Base-by-base conservation (phyloP, 2,113 vertebrate species). In the Engystomops pustulosus region DNA sequence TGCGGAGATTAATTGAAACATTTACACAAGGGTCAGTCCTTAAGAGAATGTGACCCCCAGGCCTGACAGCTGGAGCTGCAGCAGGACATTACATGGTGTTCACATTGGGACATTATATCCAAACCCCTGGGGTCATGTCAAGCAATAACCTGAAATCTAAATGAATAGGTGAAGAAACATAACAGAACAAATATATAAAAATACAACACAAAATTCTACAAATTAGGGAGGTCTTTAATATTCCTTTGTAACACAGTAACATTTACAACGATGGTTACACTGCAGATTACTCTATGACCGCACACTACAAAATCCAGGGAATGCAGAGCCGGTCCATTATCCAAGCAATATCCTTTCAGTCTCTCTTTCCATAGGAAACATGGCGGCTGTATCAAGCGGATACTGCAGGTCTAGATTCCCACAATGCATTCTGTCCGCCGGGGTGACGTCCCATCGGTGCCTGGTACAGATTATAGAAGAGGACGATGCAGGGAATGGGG, bases 311-410 rank as follows among this genome's bases (percentile, higher is more conserved):
- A 74, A 30, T 27, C 17, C n/a, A 18, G 27, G 30, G 45, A 76
- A 51, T n/a, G 49, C 20, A 9, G 45, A 4, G 45, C 8, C 14
- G 4, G 34, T 38, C 75, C 20, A 38, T 36, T 44, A 76, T 44
- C 47, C 20, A 20, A 25, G 32, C 41, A 55, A 10, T 27, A 17
- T 36, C 7, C 25, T 11, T 55, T 51, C 36, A 60, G 23, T 82
- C 32, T 41, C 30, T 25, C 51, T 83, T 83, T 77, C 72, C 82
- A 78, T 84, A 84, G 82, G 82, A 84, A 84, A 84, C 60, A 84
- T 53, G 41, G 32, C 20, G 65, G 45, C 27, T 47, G 20, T 60
- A 1, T 27, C 41, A 53, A 11, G 15, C 70, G 30, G 38, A 45
- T 17, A 23, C 47, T 71, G 47, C 20, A 17, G 4, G 53, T 67